These are phyloP conservation scores for Hemicentrotus pulcherrimus DNA, from an alignment of 35 echinoderm and acorn worm genomes.

Conservation along the genomic window DNA sequence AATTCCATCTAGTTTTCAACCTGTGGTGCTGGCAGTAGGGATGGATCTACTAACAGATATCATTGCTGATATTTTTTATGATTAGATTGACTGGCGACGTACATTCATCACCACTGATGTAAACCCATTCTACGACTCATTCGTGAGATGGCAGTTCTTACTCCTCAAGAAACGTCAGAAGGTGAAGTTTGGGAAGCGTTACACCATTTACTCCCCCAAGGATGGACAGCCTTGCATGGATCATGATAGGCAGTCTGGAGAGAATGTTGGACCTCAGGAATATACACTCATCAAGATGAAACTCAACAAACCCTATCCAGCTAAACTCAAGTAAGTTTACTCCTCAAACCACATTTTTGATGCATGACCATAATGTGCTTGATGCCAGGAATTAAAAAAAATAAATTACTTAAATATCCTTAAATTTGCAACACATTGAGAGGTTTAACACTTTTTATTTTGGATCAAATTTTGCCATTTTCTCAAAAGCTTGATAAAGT, in stretches of 20 bases:
- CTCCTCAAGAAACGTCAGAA: constrained; percentile 76
- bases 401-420: no score
- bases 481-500: background rate
- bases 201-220: constrained; percentile 97
- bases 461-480: background rate
- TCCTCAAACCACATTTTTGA: background rate
- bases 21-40: no score
- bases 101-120: constrained; percentile 95
- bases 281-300: constrained; percentile 99
- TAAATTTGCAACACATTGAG: no score
- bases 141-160: constrained; percentile 94
- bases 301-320: constrained; percentile 76
- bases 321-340: constrained; percentile 79
- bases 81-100: constrained; percentile 88
- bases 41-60: no score
- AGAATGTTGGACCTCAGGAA: constrained; percentile 95
- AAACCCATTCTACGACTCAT: constrained; percentile 95
- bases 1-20: no score
- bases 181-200: constrained; percentile 96
- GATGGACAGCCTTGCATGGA: constrained; percentile 99
- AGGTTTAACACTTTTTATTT: no score
- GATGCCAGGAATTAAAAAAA: no score
- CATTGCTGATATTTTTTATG: background rate
- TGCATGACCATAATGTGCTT: no score
- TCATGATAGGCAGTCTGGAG: constrained; percentile 90